Conservation (phyloP, 2,113 vertebrate genomes). For the Myotis yumanensis region DNA sequence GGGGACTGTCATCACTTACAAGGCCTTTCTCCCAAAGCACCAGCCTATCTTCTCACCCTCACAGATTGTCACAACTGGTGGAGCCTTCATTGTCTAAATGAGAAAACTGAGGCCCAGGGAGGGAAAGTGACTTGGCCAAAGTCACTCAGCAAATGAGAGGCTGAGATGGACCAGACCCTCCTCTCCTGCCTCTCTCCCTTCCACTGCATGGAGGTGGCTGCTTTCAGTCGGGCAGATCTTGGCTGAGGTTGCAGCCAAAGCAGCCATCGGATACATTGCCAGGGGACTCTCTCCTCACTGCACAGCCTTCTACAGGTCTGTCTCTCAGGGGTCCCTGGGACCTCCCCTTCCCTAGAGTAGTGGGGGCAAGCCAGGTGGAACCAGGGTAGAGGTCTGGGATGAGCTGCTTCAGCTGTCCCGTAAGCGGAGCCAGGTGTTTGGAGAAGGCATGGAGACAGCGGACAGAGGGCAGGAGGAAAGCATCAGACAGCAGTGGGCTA, state of each 20-base stretch:
- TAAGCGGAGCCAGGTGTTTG: not conserved
- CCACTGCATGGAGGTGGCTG: not conserved
- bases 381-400: not conserved
- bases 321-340: not conserved
- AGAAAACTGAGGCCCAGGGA: not conserved
- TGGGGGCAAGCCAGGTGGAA: constrained; percentile 26
- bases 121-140: constrained; percentile 3
- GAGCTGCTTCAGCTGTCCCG: not conserved
- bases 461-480: not conserved
- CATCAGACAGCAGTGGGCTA: not conserved
- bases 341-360: not conserved
- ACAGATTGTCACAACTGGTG: not conserved
- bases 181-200: not conserved
- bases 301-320: not conserved
- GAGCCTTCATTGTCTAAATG: not conserved
- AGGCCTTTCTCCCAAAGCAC: not conserved
- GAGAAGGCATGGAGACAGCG: not conserved
- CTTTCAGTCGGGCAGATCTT: not conserved
- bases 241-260: not conserved
- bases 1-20: not conserved
- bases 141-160: not conserved
- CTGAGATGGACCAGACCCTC: not conserved
- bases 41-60: not conserved
- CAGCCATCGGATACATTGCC: not conserved
- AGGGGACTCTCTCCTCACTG: not conserved